Base-by-base conservation (phyloP, 2,113 vertebrate genomes). In the Notothenia rossii region DNA sequence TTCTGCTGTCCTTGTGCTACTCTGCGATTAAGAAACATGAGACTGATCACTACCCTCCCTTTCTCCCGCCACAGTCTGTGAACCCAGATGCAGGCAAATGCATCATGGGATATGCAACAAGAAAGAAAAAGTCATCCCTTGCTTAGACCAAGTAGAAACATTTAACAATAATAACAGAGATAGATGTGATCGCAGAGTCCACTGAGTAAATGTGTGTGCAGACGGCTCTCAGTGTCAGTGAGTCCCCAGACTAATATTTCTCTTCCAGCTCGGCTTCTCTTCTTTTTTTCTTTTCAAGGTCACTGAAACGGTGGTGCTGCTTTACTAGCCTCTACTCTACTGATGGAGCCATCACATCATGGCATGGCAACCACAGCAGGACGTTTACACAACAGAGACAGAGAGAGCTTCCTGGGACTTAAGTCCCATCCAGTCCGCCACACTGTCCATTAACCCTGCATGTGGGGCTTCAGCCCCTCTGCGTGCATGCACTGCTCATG, bases 211-310 rank as follows among this genome's bases (percentile, higher is more conserved):
- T 56, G 22, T 45, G 33, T 56, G 50, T 46, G 25, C 4, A 4
- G 46, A 49, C 72, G 20, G n/a, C 29, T 50, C 51, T 81, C 49
- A 50, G 45, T 48, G 36, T 49, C 50, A n/a, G 13, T 2, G 22
- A 51, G 58, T 77, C 49, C 56, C 15, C 70, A 11, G 61, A 25
- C 64, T 58, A 40, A 50, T 25, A 14, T 67, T 58, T 70, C 13
- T 74, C 54, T 22, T 43, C 56, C 20, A 36, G 82, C 56, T 81
- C 67, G 61, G 66, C 12, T 61, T 75, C 67, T 72, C 73, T 69
- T 85, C 66, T 77, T n/a, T n/a, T n/a, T n/a, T n/a, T 48, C 66
- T 22, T 79, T 71, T 88, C 84, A 90, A 91, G 87, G 87, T 91
- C 87, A 89, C 66, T 65, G 55, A 55, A 61, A 51, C 1, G 62